Base-by-base conservation (phyloP, 2,888 invertebrate species). In the Spatulosminthurus flaviceps region DNA sequence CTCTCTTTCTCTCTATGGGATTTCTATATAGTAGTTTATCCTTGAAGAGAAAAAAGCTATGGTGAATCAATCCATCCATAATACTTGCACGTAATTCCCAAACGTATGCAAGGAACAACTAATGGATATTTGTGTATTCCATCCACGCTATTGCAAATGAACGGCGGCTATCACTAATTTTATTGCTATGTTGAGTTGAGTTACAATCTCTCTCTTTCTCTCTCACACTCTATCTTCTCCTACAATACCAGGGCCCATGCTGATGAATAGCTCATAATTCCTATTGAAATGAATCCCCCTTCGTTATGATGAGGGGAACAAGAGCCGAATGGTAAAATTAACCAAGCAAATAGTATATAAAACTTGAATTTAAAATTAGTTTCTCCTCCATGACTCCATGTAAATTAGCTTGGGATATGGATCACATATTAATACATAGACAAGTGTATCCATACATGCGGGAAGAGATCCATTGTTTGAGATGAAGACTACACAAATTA, bases 131-230 rank as follows among this genome's bases (percentile, higher is more conserved):
- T 51, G 51, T 51, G 51, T 51, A 51, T 4, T 51, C 51, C 16
- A 19, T 51, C n/a, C 51, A 51, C 51, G 51, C 5, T 51, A 19
- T 51, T 51, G 51, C 51, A 51, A 51, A 51, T 51, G 51, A 51
- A 51, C 51, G 51, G 51, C n/a, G 51, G 51, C 51, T 51, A 51
- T 51, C 51, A 51, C 51, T 51, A 51, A 51, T 51, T 51, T 51
- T 51, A 51, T 51, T 51, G 51, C 51, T 19, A 1, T 51, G 51
- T 51, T 51, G 51, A 51, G 51, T 16, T 51, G 51, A 51, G 51
- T 51, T 51, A 51, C 51, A 11, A 4, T n/a, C 19, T n/a, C 51
- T 51, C 2, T n/a, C 1, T 5, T 19, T 13, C 51, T 16, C 7
- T 19, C 51, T 16, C n/a, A n/a, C n/a, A n/a, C n/a, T n/a, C n/a